A percentile compares a stretch with the other conserved stretches of the same genome.
These are phyloP conservation scores for Lasiommata megera DNA, from an alignment of 2,888 invertebrate species.

Conservation along the genomic window DNA sequence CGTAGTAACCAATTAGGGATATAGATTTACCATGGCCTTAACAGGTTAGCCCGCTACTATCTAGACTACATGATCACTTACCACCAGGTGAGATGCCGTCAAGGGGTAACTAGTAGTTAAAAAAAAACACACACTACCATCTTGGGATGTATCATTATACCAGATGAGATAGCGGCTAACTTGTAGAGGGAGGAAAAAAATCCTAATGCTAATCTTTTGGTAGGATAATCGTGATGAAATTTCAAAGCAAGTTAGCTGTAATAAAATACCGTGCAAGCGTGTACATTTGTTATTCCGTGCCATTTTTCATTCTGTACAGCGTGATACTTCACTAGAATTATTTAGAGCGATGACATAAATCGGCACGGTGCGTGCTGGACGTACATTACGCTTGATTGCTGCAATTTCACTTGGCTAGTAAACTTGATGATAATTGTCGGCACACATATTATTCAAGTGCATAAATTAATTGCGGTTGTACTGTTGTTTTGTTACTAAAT, in stretches of 20 bases:
- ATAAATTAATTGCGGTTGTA: conserved; percentile 2
- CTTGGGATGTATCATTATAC: too few species aligned
- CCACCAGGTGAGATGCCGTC: too few species aligned
- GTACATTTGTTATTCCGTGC: conserved; percentile 25
- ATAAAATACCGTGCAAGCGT: conserved; percentile 11
- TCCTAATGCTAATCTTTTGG: too few species aligned
- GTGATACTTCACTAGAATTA: conserved; percentile 26
- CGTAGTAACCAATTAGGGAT: too few species aligned
- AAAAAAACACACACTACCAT: too few species aligned
- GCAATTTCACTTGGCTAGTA: conserved; percentile 12
- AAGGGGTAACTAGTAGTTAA: too few species aligned
- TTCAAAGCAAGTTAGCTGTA: conserved; percentile 8
- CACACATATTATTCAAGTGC: conserved; percentile 1
- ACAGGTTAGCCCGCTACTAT: too few species aligned
- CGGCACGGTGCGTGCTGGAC: conserved; percentile 20
- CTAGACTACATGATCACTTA: too few species aligned
- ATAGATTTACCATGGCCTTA: too few species aligned
- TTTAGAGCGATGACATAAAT: conserved; percentile 29
- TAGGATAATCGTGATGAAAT: too few species aligned
- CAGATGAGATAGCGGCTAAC: too few species aligned
- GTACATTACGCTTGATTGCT: conserved; percentile 19
- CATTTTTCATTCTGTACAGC: conserved; percentile 21
- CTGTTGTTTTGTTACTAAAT: not conserved
- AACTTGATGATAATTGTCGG: conserved; percentile 11
- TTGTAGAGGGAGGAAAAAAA: too few species aligned